Conservation (phyloP, 2,888 invertebrate genomes). For the Bimastos eiseni region DNA sequence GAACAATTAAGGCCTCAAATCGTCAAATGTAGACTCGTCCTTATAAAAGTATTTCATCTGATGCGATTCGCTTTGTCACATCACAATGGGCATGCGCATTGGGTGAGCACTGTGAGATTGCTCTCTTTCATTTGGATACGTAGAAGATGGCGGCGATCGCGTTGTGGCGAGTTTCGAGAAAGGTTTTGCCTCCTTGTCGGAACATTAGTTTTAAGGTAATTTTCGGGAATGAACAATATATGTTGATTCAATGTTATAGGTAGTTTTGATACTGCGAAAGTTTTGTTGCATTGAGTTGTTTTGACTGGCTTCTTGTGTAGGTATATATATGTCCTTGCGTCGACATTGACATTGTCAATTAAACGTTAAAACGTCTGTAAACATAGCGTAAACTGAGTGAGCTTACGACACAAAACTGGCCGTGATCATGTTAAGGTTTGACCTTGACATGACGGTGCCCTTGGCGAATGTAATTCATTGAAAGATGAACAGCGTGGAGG, state of each 20-base stretch:
- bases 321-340: neutral
- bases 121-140: neutral
- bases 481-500: too few species aligned
- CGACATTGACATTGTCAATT: neutral
- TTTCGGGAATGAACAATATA: neutral
- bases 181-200: constrained; percentile 6
- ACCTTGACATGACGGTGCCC: neutral
- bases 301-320: neutral
- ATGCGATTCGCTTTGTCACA: neutral
- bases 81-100: neutral
- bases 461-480: neutral
- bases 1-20: too few species aligned
- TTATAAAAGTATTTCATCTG: neutral
- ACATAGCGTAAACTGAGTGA: neutral
- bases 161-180: neutral
- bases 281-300: neutral
- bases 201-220: neutral
- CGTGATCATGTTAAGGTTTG: neutral
- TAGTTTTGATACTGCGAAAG: neutral
- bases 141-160: neutral
- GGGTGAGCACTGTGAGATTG: neutral
- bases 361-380: neutral
- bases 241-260: neutral
- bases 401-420: neutral
- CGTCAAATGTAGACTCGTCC: too few species aligned